These are phyloP conservation scores for Meganola albula DNA, from an alignment of 2,888 invertebrate genomes.

Conservation along the genomic window DNA sequence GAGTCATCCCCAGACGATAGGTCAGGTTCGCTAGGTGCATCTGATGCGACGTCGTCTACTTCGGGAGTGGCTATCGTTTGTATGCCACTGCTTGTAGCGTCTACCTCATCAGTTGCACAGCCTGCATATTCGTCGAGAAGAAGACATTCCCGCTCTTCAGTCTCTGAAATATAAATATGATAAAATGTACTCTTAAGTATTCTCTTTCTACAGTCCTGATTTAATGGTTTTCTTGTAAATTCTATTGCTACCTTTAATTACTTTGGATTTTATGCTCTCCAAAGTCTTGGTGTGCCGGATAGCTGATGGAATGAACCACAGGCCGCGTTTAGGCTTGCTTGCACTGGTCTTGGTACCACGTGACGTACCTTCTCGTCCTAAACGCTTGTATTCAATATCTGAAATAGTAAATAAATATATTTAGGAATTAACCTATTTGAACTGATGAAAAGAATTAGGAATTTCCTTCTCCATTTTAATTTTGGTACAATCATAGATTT, in stretches of 20 bases:
- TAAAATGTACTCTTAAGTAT: not conserved
- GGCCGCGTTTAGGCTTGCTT: slow-evolving; percentile 56
- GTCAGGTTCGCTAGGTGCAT: slow-evolving; percentile 77
- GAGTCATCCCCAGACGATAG: slow-evolving; percentile 79
- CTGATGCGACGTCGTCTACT: slow-evolving; percentile 55
- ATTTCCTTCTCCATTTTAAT: too few relatives aligned
- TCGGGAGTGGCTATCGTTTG: slow-evolving; percentile 46
- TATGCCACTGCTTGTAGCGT: slow-evolving; percentile 48
- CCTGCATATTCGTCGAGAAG: slow-evolving; percentile 76
- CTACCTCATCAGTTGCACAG: slow-evolving; percentile 54
- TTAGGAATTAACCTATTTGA: too few relatives aligned
- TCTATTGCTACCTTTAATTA: slow-evolving; percentile 50
- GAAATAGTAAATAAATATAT: slow-evolving; percentile 25
- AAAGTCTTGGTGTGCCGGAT: slow-evolving; percentile 70
- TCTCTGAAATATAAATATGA: slow-evolving; percentile 38
- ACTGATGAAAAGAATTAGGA: too few relatives aligned
- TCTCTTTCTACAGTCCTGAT: not conserved
- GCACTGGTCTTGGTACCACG: slow-evolving; percentile 43
- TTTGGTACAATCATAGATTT: too few relatives aligned
- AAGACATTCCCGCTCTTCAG: slow-evolving; percentile 78
- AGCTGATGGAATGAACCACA: slow-evolving; percentile 74
- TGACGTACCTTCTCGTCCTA: slow-evolving; percentile 54
- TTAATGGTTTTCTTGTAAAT: not conserved
- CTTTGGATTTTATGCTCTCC: slow-evolving; percentile 70
- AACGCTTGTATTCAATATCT: slow-evolving; percentile 72